Base-by-base conservation (phyloP, 2,797 vertebrate genomes). In the Protonibea diacanthus region DNA sequence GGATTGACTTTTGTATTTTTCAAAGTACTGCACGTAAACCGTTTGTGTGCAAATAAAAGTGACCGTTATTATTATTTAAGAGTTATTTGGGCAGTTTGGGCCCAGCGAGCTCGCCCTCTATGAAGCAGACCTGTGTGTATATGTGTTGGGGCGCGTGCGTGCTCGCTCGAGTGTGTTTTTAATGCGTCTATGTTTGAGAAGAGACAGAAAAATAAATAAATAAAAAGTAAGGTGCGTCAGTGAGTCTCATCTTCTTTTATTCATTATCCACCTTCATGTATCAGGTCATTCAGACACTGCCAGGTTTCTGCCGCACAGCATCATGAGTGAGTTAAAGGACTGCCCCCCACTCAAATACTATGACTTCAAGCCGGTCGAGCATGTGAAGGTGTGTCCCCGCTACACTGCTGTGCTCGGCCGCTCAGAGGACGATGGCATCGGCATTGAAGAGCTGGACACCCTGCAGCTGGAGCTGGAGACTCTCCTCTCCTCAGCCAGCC, bases 351-450 rank as follows among this genome's bases (percentile, higher is more conserved):
- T 99, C 59, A 98, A 99, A 91, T 99, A 99, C 92, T 98, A 99
- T 10, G 98, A 99, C 92, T 99, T 99, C 91, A 99, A 99, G 86
- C 98, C 98, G 0, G 98, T 99, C 61, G 98, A 99, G 91, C 98
- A 99, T 75, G 94, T 96, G 49, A 99, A 98, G 87, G 94, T 98
- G 79, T 99, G 98, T 58, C 98, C 98, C 2, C 96, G 98, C 7
- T 99, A 99, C 93, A 98, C 98, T 0, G 98, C 98, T 0, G 98
- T 99, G 77, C 94, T 99, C 59, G 96, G 97, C 80, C 97, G 98
- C 69, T 98, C 98, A 0, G 97, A 99, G 86, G 98, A 99, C 20
- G 98, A 99, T 85, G 98, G 98, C 64, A 98, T 99, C 48, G 98
- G 98, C 59, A 99, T 99, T 3, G 98, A 99, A 89, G 98, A 99